phyloP scores from a whole-genome alignment of 1,140 invertebrate genomes.

The Asbolus verrucosus region DNA sequence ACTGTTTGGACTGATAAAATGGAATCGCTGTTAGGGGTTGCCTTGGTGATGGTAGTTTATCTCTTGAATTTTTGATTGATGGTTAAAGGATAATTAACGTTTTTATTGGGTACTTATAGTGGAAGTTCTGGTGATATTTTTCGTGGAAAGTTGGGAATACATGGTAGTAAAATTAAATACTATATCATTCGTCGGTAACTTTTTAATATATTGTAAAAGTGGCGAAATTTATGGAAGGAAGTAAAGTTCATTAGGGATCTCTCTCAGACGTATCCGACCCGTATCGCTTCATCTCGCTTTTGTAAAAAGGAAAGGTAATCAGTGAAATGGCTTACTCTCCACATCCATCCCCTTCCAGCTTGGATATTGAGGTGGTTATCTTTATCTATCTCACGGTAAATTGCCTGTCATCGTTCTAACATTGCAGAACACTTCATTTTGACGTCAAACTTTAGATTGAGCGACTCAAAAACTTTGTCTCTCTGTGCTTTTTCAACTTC shows the following conservation, averaged over 20 bases:
- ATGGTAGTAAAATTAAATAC: slow-evolving; percentile 45
- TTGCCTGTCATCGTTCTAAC: slow-evolving; percentile 56
- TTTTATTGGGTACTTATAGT: not conserved
- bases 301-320: slow-evolving; percentile 49
- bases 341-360: slow-evolving; percentile 39
- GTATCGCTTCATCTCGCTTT: slow-evolving; percentile 12
- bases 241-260: slow-evolving; percentile 37
- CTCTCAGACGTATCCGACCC: not conserved
- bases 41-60: not conserved
- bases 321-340: slow-evolving; percentile 44
- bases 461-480: slow-evolving; percentile 47
- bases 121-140: not conserved
- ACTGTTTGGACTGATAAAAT: not conserved
- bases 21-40: slow-evolving; percentile 10
- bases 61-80: slow-evolving; percentile 9
- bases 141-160: slow-evolving; percentile 18
- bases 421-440: slow-evolving; percentile 57
- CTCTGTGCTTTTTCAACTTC: slow-evolving; percentile 48
- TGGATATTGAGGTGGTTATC: slow-evolving; percentile 33
- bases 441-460: slow-evolving; percentile 58
- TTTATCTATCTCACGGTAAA: slow-evolving; percentile 50
- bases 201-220: slow-evolving; percentile 51
- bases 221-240: slow-evolving; percentile 47
- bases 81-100: slow-evolving; percentile 1
- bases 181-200: slow-evolving; percentile 46